A percentile compares a stretch with the other conserved stretches of the same genome.
These are phyloP conservation scores for Leucosticte australis DNA, from an alignment of 2,113 vertebrate genomes.

Conservation along the genomic window DNA sequence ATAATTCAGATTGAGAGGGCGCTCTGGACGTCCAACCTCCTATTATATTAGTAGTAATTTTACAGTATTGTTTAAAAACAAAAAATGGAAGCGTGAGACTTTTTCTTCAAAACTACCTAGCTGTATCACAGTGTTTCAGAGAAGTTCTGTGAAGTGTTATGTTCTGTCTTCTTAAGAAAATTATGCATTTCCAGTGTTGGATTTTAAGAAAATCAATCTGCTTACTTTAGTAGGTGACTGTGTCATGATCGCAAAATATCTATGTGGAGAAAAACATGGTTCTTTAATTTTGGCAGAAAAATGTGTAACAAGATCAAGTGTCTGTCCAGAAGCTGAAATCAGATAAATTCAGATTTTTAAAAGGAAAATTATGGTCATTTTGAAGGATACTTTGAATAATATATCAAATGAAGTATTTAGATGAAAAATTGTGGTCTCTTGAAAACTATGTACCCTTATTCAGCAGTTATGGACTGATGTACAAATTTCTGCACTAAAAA, in stretches of 20 bases:
- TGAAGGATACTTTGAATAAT: neutral
- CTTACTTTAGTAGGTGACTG: neutral
- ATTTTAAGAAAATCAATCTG: conserved; percentile 1
- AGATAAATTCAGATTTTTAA: neutral
- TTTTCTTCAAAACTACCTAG: neutral
- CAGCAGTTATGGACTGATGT: neutral
- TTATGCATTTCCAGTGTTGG: neutral
- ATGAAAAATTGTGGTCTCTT: neutral
- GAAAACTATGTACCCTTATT: neutral
- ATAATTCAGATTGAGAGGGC: neutral
- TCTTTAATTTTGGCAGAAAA: neutral
- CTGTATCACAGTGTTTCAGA: neutral
- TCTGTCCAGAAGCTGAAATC: neutral
- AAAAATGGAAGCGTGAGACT: neutral
- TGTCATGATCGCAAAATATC: neutral
- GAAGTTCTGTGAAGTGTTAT: neutral
- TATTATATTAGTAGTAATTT: neutral
- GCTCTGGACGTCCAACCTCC: neutral
- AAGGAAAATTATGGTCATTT: neutral
- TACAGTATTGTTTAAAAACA: neutral
- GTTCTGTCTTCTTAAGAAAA: neutral
- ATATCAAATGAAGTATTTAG: neutral
- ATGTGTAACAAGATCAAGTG: neutral
- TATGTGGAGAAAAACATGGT: accelerated
- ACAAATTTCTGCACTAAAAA: neutral